These are phyloP conservation scores for Drosophila koepferae DNA, from an alignment of 2,888 invertebrate genomes.

Conservation along the genomic window DNA sequence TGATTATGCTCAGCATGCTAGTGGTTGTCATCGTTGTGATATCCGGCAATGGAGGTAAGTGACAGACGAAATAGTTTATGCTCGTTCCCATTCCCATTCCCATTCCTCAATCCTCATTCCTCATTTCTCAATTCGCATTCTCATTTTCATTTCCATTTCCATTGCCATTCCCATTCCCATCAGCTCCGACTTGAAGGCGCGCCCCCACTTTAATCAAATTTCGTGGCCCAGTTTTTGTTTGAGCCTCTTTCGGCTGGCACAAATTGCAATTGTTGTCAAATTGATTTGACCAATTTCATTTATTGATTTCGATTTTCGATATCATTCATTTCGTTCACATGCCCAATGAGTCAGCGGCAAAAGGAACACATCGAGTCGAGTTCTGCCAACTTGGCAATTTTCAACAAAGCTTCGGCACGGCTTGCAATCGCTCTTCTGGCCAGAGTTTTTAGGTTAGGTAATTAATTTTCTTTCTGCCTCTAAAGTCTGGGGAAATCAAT, in stretches of 20 bases:
- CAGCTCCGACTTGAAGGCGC: conserved; percentile 5
- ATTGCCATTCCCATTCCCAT: conserved; percentile 11
- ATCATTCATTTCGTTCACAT: conserved; percentile 73
- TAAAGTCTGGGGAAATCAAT: conserved; percentile 80
- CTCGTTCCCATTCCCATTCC: neutral
- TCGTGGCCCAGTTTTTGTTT: conserved; percentile 59
- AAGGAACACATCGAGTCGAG: conserved; percentile 19
- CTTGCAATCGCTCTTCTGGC: conserved; percentile 58
- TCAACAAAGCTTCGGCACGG: conserved; percentile 37
- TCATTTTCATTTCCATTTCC: neutral
- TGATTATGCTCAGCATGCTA: conserved; percentile 82
- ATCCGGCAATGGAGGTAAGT: conserved; percentile 83
- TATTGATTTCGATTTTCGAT: conserved; percentile 79
- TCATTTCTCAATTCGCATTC: conserved; percentile 1
- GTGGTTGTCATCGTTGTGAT: conserved; percentile 80
- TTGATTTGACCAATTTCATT: conserved; percentile 80
- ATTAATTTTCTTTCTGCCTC: conserved; percentile 72
- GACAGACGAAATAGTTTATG: neutral
- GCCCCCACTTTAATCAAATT: conserved; percentile 69
- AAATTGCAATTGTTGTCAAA: conserved; percentile 80
- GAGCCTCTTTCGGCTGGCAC: conserved; percentile 36
- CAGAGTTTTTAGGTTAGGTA: conserved; percentile 76
- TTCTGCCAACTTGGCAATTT: conserved; percentile 61
- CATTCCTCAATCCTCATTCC: neutral
- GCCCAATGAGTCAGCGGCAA: conserved; percentile 71